Base-by-base conservation (phyloP, 2,888 invertebrate species). In the Phortica magna region DNA sequence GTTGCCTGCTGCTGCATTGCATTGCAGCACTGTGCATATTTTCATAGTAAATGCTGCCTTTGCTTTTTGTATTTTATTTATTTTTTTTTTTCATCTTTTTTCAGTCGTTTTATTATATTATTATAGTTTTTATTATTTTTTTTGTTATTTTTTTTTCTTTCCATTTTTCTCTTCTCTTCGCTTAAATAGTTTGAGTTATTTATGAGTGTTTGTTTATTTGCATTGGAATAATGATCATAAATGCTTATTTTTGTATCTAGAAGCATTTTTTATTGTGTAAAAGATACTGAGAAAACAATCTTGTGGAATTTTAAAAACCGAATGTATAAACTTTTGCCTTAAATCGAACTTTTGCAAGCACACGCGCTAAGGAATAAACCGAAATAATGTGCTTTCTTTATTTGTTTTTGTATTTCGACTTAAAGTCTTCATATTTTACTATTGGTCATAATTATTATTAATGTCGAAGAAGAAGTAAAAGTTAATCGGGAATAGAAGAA, bases 141-240 rank as follows among this genome's bases (percentile, higher is more conserved):
- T 7, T 19, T 67, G 10, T 43, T 83, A 82, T 12, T 57, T 41
- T 42, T 71, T 12, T 42, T 73, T 43, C 19, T n/a, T 73, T 55
- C n/a, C 22, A 53, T 42, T 48, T 53, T 10, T 72, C n/a, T 7
- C 57, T 67, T 10, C 14, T 17, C 17, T n/a, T 14, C 67, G 41
- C 67, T 17, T 39, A 43, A 10, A 68, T 22, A 14, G 39, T 65
- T 65, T 88, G 88, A 85, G 85, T 88, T 85, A 85, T 85, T 85
- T 85, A 88, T 89, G 85, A 84, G 88, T 85, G 87, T 85, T 85
- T 85, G 86, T 85, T 85, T 85, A 81, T 88, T 85, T 89, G 85
- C 82, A 84, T 89, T 86, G 78, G 86, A 88, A 88, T 88, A 88
- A 88, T 88, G 89, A 89, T 89, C 87, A 85, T 84, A 79, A 61